Evolutionary conservation across 2,888 invertebrate species (phyloP), one percentile per base, ranked within the genome.

Genomic region (Coelinius sp.): DNA sequence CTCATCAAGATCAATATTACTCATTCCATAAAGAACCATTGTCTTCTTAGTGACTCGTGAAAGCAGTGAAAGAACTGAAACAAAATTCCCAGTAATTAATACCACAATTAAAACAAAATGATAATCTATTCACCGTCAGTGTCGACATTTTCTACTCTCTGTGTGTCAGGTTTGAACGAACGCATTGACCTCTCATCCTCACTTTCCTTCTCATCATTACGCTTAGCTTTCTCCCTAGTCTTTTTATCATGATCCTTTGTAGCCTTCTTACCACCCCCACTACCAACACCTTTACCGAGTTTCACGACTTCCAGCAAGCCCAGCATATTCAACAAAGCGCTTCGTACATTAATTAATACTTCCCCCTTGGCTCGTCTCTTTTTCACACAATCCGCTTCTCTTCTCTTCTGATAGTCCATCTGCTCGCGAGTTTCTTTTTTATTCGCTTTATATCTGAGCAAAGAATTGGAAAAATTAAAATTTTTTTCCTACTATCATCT

Each of bases 301-400:
- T 72, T 79, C 2, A 85, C 71, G 25, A 88, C 89, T 0, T 89
- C 87, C 0, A 91, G 83, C 73, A 92, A 88, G 63, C 90, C 89
- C 70, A 90, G 89, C 77, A 92, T 89, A 79, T 91, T 91, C 79
- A 91, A 91, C 70, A 92, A 80, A 0, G 91, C 90, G 0, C 89
- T 90, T 80, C 90, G 90, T 82, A 92, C 89, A 76, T 90, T 89
- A 41, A 91, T 90, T 41, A 91, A 87, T 20, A 92, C 85, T 76
- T 88, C 86, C 0, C 91, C 90, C 70, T 89, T 89, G 14, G 85
- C 87, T 78, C 91, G 88, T 24, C 90, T 86, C 2, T 88, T 71
- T n/a, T 82, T 85, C 1, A 84, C 88, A 0, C 89, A 82, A 35
- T 88, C 86, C 0, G 75, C 76, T 76, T 89, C 89, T 14, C 89